phyloP scores from a whole-genome alignment of 2,797 vertebrate genomes.

The Microctenopoma lineatum region DNA sequence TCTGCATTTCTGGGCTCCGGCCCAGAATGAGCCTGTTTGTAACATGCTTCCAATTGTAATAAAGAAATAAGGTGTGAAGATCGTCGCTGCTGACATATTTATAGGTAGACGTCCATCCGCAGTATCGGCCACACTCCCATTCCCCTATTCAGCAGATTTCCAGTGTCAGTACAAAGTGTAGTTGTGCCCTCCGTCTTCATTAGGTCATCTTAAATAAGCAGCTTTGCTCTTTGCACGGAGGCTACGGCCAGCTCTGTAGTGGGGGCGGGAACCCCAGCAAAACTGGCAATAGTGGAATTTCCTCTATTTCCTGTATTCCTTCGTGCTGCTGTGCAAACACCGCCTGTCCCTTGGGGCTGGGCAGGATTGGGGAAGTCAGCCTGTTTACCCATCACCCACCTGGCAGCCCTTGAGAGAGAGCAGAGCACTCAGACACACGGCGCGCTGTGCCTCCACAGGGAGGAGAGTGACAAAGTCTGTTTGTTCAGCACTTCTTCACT shows the following conservation, averaged over 20 bases:
- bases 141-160: conserved; percentile 67
- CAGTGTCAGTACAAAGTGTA: conserved; percentile 31
- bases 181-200: conserved; percentile 57
- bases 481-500: conserved; percentile 71
- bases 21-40: conserved; percentile 40
- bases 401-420: conserved; percentile 71
- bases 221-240: conserved; percentile 28
- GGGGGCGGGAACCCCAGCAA: conserved; percentile 27
- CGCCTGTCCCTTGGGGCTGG: conserved; percentile 60
- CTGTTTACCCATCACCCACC: conserved; percentile 81
- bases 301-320: conserved; percentile 78
- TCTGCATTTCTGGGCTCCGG: conserved; percentile 16
- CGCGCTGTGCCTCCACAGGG: conserved; percentile 21
- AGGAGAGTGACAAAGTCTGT: conserved; percentile 52
- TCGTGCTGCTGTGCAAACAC: conserved; percentile 74
- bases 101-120: conserved; percentile 47
- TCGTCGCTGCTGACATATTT: conserved; percentile 49
- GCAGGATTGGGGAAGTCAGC: conserved; percentile 60
- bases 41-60: conserved; percentile 42
- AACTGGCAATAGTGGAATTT: conserved; percentile 73
- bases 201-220: conserved; percentile 68
- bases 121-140: conserved; percentile 22
- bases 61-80: conserved; percentile 44
- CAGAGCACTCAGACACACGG: conserved; percentile 58
- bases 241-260: background rate